A percentile compares a stretch with the other conserved stretches of the same genome.
Evolutionary conservation across 2,797 vertebrate genomes (phyloP).

Genomic region (Brotogeris chrysoptera): DNA sequence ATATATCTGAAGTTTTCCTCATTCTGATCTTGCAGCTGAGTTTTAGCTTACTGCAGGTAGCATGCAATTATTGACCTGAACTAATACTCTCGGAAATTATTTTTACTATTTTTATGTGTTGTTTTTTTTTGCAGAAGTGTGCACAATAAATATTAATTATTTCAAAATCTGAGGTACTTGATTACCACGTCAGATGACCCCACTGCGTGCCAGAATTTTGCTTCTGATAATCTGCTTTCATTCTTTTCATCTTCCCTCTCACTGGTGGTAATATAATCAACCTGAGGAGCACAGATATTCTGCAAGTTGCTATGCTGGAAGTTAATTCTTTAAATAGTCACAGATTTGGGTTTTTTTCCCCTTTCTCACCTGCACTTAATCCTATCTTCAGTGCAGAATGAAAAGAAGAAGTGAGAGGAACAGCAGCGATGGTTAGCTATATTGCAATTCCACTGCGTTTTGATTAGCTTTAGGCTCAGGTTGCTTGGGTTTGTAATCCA

Average conservation of each 20-base stretch:
- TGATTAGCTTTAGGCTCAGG: conserved; percentile 14
- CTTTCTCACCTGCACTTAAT: conserved; percentile 14
- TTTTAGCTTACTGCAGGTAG: background rate
- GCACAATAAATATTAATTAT: background rate
- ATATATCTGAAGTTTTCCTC: background rate
- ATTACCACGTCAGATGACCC: background rate
- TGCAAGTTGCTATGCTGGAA: background rate
- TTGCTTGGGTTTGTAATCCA: conserved; percentile 13
- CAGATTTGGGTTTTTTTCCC: background rate
- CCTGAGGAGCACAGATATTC: background rate
- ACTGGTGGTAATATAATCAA: background rate
- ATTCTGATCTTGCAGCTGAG: background rate
- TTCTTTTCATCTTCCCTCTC: background rate
- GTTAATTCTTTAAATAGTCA: conserved; percentile 34
- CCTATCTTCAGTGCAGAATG: conserved; percentile 16
- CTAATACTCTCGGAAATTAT: background rate
- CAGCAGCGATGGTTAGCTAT: background rate
- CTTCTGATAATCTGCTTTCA: background rate
- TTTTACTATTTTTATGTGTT: background rate
- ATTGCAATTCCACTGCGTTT: conserved; percentile 8
- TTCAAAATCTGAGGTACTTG: background rate
- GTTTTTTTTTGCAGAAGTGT: background rate
- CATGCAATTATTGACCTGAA: background rate
- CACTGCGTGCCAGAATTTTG: background rate
- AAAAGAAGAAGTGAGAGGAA: conserved; percentile 18